Evolutionary conservation across 2,113 vertebrate species (phyloP).

Genomic region (Ellobius talpinus): DNA sequence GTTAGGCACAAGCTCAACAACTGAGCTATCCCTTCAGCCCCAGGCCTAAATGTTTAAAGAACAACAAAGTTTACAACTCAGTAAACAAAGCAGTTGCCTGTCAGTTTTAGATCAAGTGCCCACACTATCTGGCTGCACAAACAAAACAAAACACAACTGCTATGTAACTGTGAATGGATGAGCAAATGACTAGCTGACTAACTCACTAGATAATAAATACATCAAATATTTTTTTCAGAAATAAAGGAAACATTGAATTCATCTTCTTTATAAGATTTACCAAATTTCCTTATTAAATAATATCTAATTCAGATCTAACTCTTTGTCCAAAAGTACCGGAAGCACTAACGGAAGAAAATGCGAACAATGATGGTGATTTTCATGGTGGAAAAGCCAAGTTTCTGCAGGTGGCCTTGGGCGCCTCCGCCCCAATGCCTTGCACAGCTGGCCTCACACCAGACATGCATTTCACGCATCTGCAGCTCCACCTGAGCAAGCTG

Average conservation of each 20-base stretch:
- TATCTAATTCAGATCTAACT: neutral
- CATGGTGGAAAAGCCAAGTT: neutral
- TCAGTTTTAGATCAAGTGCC: slow-evolving; percentile 6
- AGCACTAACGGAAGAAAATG: neutral
- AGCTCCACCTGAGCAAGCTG: neutral
- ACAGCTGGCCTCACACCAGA: neutral
- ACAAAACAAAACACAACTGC: neutral
- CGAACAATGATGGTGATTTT: neutral
- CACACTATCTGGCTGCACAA: neutral
- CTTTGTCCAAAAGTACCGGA: neutral
- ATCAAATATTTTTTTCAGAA: neutral
- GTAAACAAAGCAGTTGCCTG: no score
- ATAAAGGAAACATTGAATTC: neutral
- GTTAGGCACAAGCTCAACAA: neutral
- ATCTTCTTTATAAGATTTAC: neutral
- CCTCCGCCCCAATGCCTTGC: neutral
- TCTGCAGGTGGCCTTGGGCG: neutral
- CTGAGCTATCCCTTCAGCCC: neutral
- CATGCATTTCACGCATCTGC: no score
- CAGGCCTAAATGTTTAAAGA: neutral
- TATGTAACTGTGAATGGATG: neutral
- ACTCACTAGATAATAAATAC: neutral
- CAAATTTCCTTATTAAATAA: neutral
- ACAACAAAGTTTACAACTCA: neutral
- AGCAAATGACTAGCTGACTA: neutral